Percentiles rank a stretch among this genome's conserved stretches.
These are phyloP conservation scores for Ormyrus thymus DNA, from an alignment of 2,888 invertebrate genomes.

Conservation along the genomic window DNA sequence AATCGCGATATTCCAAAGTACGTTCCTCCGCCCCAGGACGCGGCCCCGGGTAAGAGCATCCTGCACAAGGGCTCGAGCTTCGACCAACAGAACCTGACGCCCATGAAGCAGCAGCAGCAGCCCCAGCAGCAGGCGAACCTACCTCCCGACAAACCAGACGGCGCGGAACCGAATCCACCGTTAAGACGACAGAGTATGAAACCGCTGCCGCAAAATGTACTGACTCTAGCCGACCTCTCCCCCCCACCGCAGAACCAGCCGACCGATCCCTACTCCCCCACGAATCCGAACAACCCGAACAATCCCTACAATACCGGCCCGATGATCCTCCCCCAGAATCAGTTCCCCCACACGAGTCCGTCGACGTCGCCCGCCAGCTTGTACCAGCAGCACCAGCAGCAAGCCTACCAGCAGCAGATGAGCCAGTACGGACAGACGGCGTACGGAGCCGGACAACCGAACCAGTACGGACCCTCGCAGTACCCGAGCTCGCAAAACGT, in stretches of 20 bases:
- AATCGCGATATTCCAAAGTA: slow-evolving; percentile 83
- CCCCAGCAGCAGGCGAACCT: slow-evolving; percentile 58
- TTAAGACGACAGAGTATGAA: slow-evolving; percentile 70
- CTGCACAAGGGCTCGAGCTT: slow-evolving; percentile 67
- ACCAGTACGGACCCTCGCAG: slow-evolving; percentile 65
- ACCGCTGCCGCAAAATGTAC: slow-evolving; percentile 61
- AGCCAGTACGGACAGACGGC: slow-evolving; percentile 61
- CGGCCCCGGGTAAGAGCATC: slow-evolving; percentile 76
- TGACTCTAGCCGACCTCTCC: slow-evolving; percentile 47
- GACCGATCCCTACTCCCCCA: slow-evolving; percentile 48
- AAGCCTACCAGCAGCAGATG: slow-evolving; percentile 54
- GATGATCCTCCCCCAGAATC: slow-evolving; percentile 54
- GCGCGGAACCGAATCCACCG: slow-evolving; percentile 57
- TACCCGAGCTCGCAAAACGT: slow-evolving; percentile 68
- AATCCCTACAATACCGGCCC: slow-evolving; percentile 71
- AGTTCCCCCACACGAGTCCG: slow-evolving; percentile 62
- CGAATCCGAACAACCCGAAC: slow-evolving; percentile 56
- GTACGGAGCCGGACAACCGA: slow-evolving; percentile 58
- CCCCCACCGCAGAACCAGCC: slow-evolving; percentile 74
- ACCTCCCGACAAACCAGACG: slow-evolving; percentile 61
- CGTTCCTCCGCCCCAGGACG: slow-evolving; percentile 80
- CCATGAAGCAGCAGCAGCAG: slow-evolving; percentile 60
- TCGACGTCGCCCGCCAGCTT: slow-evolving; percentile 57
- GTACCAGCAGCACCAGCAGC: slow-evolving; percentile 56
- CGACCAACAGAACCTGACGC: slow-evolving; percentile 62